Evolutionary conservation across 2,113 vertebrate genomes (phyloP), one percentile per base, ranked within the genome.

Genomic region (Alethe castanea): DNA sequence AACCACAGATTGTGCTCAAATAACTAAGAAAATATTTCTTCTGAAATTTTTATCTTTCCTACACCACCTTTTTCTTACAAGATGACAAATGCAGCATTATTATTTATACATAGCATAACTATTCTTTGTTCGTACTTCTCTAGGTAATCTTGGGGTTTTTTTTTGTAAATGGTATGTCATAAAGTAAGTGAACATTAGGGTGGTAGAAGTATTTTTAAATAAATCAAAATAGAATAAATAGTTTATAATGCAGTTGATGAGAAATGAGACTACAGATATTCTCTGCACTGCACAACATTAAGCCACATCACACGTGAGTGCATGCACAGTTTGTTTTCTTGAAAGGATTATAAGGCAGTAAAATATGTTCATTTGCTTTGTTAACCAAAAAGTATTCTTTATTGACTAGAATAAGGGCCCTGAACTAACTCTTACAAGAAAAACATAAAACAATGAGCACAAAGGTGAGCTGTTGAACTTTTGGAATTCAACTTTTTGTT

Each of bases 261-360:
- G 12, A 17, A 81, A 17, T 8, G 5, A 71, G 44, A 50, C 65
- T 54, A n/a, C 62, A 50, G 6, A 50, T 79, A 26, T 11, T 81
- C 28, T 86, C n/a, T 65, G 26, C 5, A n/a, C 6, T 70, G n/a
- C 13, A 42, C 36, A 86, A 35, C 9, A 53, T 78, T 47, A 71
- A 74, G 11, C 23, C 13, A n/a, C 17, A 31, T 70, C 8, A 29
- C 38, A n/a, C 0, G 0, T 79, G 36, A 47, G 1, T 35, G 5
- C 18, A 31, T 64, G 33, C 10, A 42, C 9, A 28, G 11, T 73
- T 65, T 86, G 28, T 42, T 33, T 84, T 33, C 78, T 62, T 81
- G 54, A 81, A 83, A 50, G 22, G 20, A 53, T 74, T 89, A 31
- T 18, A 81, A 54, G 19, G 64, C 33, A 70, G 7, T 61, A 66